A percentile compares a stretch with the other conserved stretches of the same genome.
Conservation (phyloP, 2,113 vertebrate genomes). For the Hirundichthys speculiger region DNA sequence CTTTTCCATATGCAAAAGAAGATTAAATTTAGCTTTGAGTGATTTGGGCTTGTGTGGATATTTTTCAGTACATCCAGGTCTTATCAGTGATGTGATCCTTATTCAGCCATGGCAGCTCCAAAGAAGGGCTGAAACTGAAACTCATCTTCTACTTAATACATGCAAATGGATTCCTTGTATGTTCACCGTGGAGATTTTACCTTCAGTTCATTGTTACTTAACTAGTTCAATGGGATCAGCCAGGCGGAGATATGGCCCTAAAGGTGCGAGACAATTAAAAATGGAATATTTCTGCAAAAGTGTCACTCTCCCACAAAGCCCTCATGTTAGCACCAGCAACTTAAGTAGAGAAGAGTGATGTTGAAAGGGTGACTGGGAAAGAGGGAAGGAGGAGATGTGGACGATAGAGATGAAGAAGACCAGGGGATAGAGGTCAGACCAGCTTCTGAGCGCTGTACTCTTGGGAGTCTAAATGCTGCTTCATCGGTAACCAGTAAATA, state of each 20-base stretch:
- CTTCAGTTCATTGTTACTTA: constrained; percentile 39
- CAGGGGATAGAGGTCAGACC: constrained; percentile 56
- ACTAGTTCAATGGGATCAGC: constrained; percentile 50
- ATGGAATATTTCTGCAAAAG: neutral
- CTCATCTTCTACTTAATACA: constrained; percentile 33
- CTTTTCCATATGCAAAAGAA: constrained; percentile 10
- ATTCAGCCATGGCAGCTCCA: constrained; percentile 35
- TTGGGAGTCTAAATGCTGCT: constrained; percentile 84
- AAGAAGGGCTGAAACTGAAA: constrained; percentile 29
- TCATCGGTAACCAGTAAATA: constrained; percentile 85
- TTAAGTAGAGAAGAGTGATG: constrained; percentile 17
- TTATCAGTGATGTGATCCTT: constrained; percentile 40
- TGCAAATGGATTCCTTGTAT: constrained; percentile 44
- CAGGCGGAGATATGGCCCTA: constrained; percentile 11
- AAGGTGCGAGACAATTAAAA: constrained; percentile 9
- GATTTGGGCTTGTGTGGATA: constrained; percentile 31
- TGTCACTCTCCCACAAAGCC: constrained; percentile 4
- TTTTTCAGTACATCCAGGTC: constrained; percentile 19
- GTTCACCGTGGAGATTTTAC: constrained; percentile 28
- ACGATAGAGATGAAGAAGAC: constrained; percentile 44
- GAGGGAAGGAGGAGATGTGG: constrained; percentile 21
- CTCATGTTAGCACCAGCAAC: constrained; percentile 8
- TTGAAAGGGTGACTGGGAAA: constrained; percentile 21
- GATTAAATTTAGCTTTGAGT: constrained; percentile 36
- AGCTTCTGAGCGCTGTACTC: constrained; percentile 70